Base-by-base conservation (phyloP, 1,140 invertebrate genomes). In the Nasonia longicornis region DNA sequence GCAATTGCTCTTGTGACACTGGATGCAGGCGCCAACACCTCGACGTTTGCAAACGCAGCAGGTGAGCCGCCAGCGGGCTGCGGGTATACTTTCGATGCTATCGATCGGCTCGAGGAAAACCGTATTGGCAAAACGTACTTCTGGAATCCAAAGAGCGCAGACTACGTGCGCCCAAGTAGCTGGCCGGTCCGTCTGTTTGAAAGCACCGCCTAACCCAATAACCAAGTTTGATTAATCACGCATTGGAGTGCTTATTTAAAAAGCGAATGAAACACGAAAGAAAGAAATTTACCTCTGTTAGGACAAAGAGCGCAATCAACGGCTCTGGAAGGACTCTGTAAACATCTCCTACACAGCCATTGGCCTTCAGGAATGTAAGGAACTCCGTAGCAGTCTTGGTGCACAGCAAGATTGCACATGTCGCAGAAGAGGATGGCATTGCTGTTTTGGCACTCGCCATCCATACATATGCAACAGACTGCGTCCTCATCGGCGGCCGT, bases 341-440 rank as follows among this genome's bases (percentile, higher is more conserved):
- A 90, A 91, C 98, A 99, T 82, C 94, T 89, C 72, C 98, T 93
- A 90, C 98, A 99, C 20, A 99, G 91, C 98, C 98, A 99, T 88
- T 99, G 98, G 26, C 98, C 98, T 90, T 99, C 98, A 0, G 98
- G 98, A 86, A 99, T 99, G 87, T 99, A 99, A 22, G 98, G 98
- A 10, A 99, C 98, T 72, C 98, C 98, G 91, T 99, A 99, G 89
- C 98, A 99, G 91, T 99, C 98, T 90, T 99, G 98, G 92, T 99
- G 98, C 26, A 99, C 98, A 26, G 98, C 97, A 42, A 99, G 91
- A 91, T 99, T 99, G 90, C 98, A 99, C 97, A 99, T 99, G 91
- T 99, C 98, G 92, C 98, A 99, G 90, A 99, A 99, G 48, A 99
- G 92, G 81, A 94, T 94, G 31, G 92, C 92, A 90, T 99, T 99